Conservation (phyloP, 2,113 vertebrate genomes). For the Crotalus viridis region DNA sequence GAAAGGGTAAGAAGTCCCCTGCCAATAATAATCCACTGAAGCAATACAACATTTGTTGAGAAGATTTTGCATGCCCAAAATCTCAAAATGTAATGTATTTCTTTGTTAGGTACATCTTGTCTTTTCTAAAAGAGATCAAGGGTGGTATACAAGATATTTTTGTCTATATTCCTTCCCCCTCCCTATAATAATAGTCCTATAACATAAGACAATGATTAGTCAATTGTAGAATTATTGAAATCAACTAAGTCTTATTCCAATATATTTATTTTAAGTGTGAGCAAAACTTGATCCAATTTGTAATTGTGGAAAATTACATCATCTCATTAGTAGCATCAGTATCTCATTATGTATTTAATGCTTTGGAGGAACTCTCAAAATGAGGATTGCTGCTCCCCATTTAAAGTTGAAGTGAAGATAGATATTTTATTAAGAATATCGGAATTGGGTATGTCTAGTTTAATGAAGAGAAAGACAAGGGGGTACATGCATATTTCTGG, state of each 20-base stretch:
- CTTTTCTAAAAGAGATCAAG: neutral
- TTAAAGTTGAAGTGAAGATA: constrained; percentile 4
- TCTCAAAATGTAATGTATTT: neutral
- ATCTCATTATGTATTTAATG: neutral
- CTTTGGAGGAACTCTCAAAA: neutral
- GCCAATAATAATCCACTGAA: neutral
- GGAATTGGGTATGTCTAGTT: neutral
- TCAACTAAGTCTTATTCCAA: neutral
- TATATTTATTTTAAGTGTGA: neutral
- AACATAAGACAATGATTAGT: neutral
- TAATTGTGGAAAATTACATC: neutral
- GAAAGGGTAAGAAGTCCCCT: accelerated
- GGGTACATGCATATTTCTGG: too few relatives aligned
- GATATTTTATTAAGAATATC: constrained; percentile 18
- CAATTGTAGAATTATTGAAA: neutral
- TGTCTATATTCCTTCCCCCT: neutral
- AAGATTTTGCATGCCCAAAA: neutral
- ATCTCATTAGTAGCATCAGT: neutral
- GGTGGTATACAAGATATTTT: neutral
- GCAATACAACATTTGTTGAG: neutral
- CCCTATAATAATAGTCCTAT: neutral
- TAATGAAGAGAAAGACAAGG: too few relatives aligned
- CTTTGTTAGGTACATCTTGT: neutral
- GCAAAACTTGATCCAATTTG: neutral
- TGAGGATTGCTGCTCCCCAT: neutral